These are phyloP conservation scores for Luperina testacea DNA, from an alignment of 2,888 invertebrate species.

Conservation along the genomic window DNA sequence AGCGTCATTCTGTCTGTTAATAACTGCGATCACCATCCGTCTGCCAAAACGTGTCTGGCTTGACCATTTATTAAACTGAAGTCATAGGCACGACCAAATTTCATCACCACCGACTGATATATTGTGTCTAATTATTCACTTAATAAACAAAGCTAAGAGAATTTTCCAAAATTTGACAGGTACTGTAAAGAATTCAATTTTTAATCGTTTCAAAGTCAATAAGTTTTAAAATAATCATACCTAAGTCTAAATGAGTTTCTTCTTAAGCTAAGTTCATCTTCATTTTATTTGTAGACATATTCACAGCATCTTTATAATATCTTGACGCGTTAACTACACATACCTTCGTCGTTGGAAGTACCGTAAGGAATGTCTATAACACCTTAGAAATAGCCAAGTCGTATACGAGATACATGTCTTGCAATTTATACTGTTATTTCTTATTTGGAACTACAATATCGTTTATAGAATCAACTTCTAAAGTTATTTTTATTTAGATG, in stretches of 20 bases:
- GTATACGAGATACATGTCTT: constrained; percentile 22
- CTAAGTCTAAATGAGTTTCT: constrained; percentile 22
- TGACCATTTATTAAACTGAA: not conserved
- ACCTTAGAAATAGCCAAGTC: constrained; percentile 29
- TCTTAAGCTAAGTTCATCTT: constrained; percentile 20
- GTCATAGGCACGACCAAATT: constrained; percentile 9
- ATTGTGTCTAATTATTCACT: constrained; percentile 13
- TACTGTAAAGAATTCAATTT: not conserved
- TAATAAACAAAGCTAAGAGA: not conserved
- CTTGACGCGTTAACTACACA: constrained; percentile 34
- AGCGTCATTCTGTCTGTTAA: not conserved
- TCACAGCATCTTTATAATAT: constrained; percentile 32
- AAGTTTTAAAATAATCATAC: constrained; percentile 9
- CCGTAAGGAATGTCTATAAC: constrained; percentile 46
- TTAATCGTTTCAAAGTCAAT: not conserved
- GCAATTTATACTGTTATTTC: constrained; percentile 38
- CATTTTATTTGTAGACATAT: constrained; percentile 24
- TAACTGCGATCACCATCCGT: not conserved
- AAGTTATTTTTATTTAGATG: constrained; percentile 3
- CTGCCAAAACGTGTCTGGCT: not conserved
- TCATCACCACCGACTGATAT: not conserved
- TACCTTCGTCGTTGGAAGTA: constrained; percentile 24
- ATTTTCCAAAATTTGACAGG: not conserved
- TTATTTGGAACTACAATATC: constrained; percentile 29
- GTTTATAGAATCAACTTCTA: not conserved